These are phyloP conservation scores for Hassar affinis DNA, from an alignment of 2,113 vertebrate genomes.

Conservation along the genomic window DNA sequence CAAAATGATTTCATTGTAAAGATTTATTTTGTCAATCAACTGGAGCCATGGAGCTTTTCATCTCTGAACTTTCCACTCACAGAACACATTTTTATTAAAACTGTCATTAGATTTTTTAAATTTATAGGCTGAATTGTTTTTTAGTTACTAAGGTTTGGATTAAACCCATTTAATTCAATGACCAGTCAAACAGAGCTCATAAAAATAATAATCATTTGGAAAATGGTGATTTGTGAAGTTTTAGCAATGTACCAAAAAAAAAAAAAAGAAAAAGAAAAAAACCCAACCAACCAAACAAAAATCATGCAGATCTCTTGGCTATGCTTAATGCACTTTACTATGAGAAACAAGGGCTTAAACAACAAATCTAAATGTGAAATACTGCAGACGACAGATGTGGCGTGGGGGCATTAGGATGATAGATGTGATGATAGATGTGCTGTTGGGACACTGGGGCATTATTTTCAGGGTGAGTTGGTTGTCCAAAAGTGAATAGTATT, in stretches of 20 bases:
- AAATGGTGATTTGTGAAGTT: neutral
- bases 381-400: neutral
- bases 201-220: neutral
- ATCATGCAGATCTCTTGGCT: neutral
- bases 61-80: neutral
- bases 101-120: neutral
- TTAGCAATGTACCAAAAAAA: neutral
- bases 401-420: neutral
- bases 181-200: neutral
- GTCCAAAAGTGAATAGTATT: neutral
- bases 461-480: neutral
- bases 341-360: neutral
- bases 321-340: neutral
- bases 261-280: neutral
- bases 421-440: neutral
- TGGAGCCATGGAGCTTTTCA: neutral
- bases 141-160: neutral
- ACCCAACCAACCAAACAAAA: no score
- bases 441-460: neutral
- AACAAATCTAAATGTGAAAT: neutral
- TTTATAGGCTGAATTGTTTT: neutral
- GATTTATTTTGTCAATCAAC: no score
- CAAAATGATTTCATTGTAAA: neutral
- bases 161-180: neutral
- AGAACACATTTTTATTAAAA: neutral